Percentiles rank a stretch among this genome's conserved stretches.
Evolutionary conservation across 2,888 invertebrate species (phyloP).

Genomic region (Rhopalosiphum nymphaeae): DNA sequence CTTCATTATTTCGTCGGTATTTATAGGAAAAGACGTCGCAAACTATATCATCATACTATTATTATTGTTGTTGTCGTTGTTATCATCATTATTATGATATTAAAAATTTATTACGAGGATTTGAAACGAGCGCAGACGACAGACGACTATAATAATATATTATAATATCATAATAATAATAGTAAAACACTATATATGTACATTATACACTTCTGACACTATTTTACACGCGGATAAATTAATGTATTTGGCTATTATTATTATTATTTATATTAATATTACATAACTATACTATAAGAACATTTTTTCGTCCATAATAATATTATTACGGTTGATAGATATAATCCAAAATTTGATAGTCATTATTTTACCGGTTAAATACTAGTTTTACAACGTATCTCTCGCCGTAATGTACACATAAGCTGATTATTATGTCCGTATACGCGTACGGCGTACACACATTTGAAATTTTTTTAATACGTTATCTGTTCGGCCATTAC

Average conservation of each 20-base stretch:
- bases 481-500: neutral
- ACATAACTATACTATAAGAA: neutral
- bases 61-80: neutral
- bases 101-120: neutral
- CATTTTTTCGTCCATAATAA: neutral
- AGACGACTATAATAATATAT: neutral
- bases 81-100: neutral
- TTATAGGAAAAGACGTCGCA: neutral
- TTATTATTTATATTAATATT: neutral
- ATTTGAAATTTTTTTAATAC: neutral
- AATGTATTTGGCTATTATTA: neutral
- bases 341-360: neutral
- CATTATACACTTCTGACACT: neutral
- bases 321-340: neutral
- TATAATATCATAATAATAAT: neutral
- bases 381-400: slow-evolving; percentile 19
- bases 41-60: neutral
- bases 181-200: neutral
- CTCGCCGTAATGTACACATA: neutral
- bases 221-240: neutral
- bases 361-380: slow-evolving; percentile 33
- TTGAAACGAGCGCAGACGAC: neutral
- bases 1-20: neutral
- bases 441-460: neutral
- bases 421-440: neutral